Evolutionary conservation across 30 jellyfish, hydroid and myxozoan species (phyloP), one percentile per base, ranked within the genome.

Genomic region (Turritopsis rubra): DNA sequence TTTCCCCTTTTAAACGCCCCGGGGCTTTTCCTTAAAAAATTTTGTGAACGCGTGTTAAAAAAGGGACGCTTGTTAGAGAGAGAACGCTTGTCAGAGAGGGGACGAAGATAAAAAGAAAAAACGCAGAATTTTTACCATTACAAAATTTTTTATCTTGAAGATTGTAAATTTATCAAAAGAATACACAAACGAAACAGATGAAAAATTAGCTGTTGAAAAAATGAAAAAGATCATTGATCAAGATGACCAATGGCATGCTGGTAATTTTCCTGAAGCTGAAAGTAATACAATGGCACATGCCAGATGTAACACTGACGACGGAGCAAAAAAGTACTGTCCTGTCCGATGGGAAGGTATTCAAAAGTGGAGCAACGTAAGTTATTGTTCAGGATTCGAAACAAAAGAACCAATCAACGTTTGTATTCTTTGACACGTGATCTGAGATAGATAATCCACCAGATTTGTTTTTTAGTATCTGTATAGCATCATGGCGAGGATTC

Each of bases 311-410:
- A 85, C 79, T 77, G 82, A 80, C 65, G 92, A 74, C 21, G 52
- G 89, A 19, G 96, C 98, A 21, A 54, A 81, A 75, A 65, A 65
- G 70, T 84, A 92, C 68, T 92, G 98, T 72, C 98, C 98, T 8
- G 95, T 88, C 41, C 52, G 98, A 84, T 92, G 96, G 96, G 87
- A 85, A 68, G 83, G 96, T 29, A 75, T 92, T 28, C 79, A 79
- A 86, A 87, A 28, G 29, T 92, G 98, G 98, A 86, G 85, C 1
- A 85, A 85, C 41, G 98, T 88, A 85, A 79, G 92, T 41, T 41
- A 41, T 13, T 41, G 13, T 41, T 41, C 53, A 18, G 76, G 72
- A 21, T 16, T 54, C 21, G 19, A 21, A 54, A 16, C 21, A 54
- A 41, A 41, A 41, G 13, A 41, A 41, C 60, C 60, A 41, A 41